These are phyloP conservation scores for Phrynosoma blainvillii DNA, from an alignment of 2,113 vertebrate genomes.

Conservation along the genomic window DNA sequence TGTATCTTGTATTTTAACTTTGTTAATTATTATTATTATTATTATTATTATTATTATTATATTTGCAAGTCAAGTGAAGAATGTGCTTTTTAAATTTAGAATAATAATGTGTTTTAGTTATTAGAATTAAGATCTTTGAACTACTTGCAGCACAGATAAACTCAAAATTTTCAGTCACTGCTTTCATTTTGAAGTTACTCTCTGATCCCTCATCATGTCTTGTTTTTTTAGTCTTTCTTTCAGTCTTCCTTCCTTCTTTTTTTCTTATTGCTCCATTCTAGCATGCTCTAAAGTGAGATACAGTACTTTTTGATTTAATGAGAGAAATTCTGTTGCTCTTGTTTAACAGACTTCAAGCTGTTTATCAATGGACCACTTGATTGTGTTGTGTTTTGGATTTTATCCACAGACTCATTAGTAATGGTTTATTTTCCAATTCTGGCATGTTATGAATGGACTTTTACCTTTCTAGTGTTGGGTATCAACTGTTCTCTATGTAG, in stretches of 20 bases:
- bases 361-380: constrained; percentile 77
- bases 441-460: constrained; percentile 58
- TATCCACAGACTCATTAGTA: constrained; percentile 53
- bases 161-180: constrained; percentile 47
- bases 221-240: not conserved
- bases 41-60: no score
- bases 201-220: constrained; percentile 34
- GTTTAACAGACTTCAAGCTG: constrained; percentile 70
- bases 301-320: constrained; percentile 74
- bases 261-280: constrained; percentile 53
- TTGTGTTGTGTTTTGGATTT: constrained; percentile 58
- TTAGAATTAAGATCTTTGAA: not conserved
- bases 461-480: constrained; percentile 68
- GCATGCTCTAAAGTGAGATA: constrained; percentile 62
- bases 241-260: not conserved
- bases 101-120: no score
- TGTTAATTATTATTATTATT: no score
- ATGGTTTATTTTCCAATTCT: constrained; percentile 59
- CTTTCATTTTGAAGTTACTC: constrained; percentile 53
- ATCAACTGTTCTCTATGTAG: constrained; percentile 56
- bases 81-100: no score
- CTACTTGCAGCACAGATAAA: constrained; percentile 34
- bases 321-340: constrained; percentile 70
- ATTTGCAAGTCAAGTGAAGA: no score
- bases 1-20: no score